Percentiles rank a stretch among this genome's conserved stretches.
Evolutionary conservation across 2,113 vertebrate genomes (phyloP).

Genomic region (Lepidothrix coronata): DNA sequence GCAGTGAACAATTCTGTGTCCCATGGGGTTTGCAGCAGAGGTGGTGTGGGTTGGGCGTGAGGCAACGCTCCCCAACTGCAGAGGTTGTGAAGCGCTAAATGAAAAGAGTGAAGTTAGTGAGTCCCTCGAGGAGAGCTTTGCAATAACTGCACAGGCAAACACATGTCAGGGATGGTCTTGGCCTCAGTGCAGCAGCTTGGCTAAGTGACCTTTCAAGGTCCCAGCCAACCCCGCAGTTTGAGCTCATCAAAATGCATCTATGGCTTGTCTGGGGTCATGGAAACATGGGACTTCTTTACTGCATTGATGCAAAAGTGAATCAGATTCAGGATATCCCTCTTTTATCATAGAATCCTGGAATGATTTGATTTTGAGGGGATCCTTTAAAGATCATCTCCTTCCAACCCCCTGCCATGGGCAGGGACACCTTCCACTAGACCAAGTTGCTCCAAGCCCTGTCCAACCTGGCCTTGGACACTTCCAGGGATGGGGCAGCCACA

Average conservation of each 20-base stretch:
- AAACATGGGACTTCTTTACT: not conserved
- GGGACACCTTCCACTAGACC: not conserved
- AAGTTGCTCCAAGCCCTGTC: not conserved
- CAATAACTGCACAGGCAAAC: not conserved
- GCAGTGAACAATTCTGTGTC: not conserved
- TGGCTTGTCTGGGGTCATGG: not conserved
- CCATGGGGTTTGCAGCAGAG: not conserved
- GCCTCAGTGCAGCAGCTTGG: not conserved
- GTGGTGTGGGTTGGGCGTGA: not conserved
- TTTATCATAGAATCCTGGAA: not conserved
- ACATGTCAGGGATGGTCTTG: not conserved
- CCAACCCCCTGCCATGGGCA: not conserved
- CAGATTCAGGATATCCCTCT: not conserved
- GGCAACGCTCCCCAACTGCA: not conserved
- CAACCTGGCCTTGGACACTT: not conserved
- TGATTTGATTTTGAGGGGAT: not conserved
- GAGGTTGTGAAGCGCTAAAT: not conserved
- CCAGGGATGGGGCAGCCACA: not conserved
- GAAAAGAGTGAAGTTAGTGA: not conserved
- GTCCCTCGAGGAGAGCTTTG: not conserved
- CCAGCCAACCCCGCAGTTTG: not conserved
- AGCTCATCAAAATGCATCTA: not conserved
- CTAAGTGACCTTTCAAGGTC: not conserved
- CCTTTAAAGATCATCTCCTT: not conserved
- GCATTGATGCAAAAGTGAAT: not conserved